These are phyloP conservation scores for Drosophila repletoides DNA, from an alignment of 1,140 invertebrate genomes.

Conservation along the genomic window DNA sequence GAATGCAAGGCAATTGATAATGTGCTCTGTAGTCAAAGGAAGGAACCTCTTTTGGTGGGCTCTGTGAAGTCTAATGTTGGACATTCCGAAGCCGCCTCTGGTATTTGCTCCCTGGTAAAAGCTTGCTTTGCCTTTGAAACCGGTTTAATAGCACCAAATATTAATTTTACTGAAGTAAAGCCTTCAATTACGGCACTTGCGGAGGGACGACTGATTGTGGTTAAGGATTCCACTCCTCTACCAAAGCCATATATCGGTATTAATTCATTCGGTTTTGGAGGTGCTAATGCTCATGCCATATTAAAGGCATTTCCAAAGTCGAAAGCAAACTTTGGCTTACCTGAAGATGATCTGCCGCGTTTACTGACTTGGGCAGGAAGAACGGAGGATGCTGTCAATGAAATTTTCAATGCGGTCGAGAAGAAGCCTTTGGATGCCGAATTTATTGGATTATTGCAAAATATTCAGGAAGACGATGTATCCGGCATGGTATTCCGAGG, in stretches of 20 bases:
- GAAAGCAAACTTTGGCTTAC: slow-evolving; percentile 83
- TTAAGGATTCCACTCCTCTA: slow-evolving; percentile 87
- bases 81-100: slow-evolving; percentile 95
- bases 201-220: slow-evolving; percentile 88
- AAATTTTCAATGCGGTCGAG: slow-evolving; percentile 86
- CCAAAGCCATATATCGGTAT: slow-evolving; percentile 86
- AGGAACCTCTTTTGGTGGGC: slow-evolving; percentile 90
- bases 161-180: slow-evolving; percentile 89
- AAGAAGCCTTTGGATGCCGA: slow-evolving; percentile 85
- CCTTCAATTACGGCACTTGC: slow-evolving; percentile 88
- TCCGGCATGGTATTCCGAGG: slow-evolving; percentile 85
- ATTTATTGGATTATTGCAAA: slow-evolving; percentile 84
- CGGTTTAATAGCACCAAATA: slow-evolving; percentile 89
- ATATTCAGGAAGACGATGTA: slow-evolving; percentile 84
- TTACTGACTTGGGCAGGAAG: slow-evolving; percentile 84
- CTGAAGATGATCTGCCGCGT: slow-evolving; percentile 84
- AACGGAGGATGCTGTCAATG: slow-evolving; percentile 86
- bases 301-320: slow-evolving; percentile 85
- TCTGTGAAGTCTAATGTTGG: slow-evolving; percentile 97
- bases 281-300: slow-evolving; percentile 89
- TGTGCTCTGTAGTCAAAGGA: slow-evolving; percentile 88
- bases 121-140: slow-evolving; percentile 89
- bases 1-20: slow-evolving; percentile 93
- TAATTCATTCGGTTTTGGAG: slow-evolving; percentile 95
- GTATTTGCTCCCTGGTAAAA: slow-evolving; percentile 92